phyloP scores from a whole-genome alignment of 2,888 invertebrate genomes.

The Archips xylosteana region DNA sequence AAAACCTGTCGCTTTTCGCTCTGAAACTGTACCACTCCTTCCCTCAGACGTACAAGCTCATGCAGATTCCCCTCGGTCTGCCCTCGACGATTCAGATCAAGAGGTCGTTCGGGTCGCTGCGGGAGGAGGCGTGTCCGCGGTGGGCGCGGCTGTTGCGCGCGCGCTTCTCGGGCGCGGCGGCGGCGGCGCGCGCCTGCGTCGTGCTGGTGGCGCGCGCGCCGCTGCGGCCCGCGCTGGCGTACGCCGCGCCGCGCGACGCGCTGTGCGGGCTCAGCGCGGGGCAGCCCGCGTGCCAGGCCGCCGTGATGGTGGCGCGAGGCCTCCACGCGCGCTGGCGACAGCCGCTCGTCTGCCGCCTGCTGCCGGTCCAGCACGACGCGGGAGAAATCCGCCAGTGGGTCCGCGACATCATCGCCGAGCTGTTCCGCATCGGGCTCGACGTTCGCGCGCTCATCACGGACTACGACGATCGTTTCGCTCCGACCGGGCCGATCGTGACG shows the following conservation, averaged over 20 bases:
- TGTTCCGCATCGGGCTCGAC: constrained; percentile 15
- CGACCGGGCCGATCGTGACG: neutral
- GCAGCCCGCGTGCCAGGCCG: constrained; percentile 16
- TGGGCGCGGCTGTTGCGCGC: constrained; percentile 15
- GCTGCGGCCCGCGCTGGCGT: constrained; percentile 6
- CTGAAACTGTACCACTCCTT: constrained; percentile 9
- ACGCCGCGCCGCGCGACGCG: constrained; percentile 10
- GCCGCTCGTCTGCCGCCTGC: constrained; percentile 23
- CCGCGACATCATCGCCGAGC: neutral
- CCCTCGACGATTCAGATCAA: constrained; percentile 15
- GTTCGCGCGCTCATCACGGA: constrained; percentile 30
- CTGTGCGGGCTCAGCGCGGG: constrained; percentile 15
- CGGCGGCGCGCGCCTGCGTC: constrained; percentile 14
- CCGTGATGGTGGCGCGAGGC: constrained; percentile 22
- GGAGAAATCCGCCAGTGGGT: constrained; percentile 10
- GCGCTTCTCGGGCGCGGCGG: neutral
- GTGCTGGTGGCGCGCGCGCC: constrained; percentile 15
- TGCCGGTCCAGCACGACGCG: neutral
- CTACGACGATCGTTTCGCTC: constrained; percentile 1
- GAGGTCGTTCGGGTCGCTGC: constrained; percentile 7
- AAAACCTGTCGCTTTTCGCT: constrained; percentile 6
- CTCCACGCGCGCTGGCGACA: constrained; percentile 23
- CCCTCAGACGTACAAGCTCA: constrained; percentile 13
- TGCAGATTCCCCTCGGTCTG: constrained; percentile 6
- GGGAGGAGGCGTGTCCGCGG: neutral